Base-by-base conservation (phyloP, 2,888 invertebrate species). In the Epinotia bilunana region DNA sequence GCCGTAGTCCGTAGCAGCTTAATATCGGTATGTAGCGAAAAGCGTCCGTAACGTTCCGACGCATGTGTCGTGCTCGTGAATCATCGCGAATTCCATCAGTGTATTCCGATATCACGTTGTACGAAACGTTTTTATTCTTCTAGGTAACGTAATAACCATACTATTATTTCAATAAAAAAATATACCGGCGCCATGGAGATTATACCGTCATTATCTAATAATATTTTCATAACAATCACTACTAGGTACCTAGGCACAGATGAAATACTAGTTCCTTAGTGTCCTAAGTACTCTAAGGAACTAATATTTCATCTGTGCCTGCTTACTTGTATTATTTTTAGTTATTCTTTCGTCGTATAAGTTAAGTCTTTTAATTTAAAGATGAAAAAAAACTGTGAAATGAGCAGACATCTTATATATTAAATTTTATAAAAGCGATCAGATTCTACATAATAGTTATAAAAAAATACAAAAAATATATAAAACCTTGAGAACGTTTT, bases 41-140 rank as follows among this genome's bases (percentile, higher is more conserved):
- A 9, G 7, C 7, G 9, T 2, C 39, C 9, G 9, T 1, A 9
- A 9, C 7, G 39, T 9, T 39, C 39, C 9, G 39, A 39, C 0
- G 9, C 39, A 39, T 9, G 39, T 39, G 39, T 39, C 39, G n/a
- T n/a, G 58, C 9, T 39, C 39, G n/a, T n/a, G 58, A 28, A 3
- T 60, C 13, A 60, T 2, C 2, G 13, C 13, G 13, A 20, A 60
- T 23, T 49, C 53, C 53, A 53, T 53, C 53, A 53, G 13, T 57
- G 20, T 57, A 33, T 16, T 16, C 61, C 7, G 33, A 53, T 20
- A 33, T 68, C 20, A 39, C 67, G 39, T 57, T 39, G 18, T 55
- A n/a, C 7, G 55, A 18, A 57, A 18, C 39, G 68, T 68, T 43
- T 58, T 43, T 20, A 58, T 43, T n/a, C 43, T n/a, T n/a, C 61